Conservation (phyloP, 1,140 invertebrate species). For the Orussus abietinus region DNA sequence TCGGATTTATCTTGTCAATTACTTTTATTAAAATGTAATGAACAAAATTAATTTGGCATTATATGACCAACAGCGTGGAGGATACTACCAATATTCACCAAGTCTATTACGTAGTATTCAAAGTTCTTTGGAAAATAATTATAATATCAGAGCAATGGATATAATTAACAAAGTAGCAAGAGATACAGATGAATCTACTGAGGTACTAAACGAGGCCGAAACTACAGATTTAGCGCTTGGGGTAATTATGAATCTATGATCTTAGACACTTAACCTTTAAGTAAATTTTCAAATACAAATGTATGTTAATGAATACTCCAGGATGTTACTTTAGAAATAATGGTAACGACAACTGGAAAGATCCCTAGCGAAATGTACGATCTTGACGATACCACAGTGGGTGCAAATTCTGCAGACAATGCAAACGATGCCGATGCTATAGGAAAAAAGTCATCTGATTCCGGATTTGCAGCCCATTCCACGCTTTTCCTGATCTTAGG, state of each 20-base stretch:
- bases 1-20: too few species aligned
- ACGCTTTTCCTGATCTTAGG: slow-evolving; percentile 25
- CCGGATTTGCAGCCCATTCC: slow-evolving; percentile 9
- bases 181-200: slow-evolving; percentile 14
- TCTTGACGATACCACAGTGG: slow-evolving; percentile 19
- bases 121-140: not conserved
- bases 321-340: slow-evolving; percentile 30
- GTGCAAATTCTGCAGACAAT: not conserved
- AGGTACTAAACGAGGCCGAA: slow-evolving; percentile 23
- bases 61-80: not conserved
- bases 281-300: not conserved
- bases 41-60: not conserved
- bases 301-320: slow-evolving; percentile 9
- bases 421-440: slow-evolving; percentile 3
- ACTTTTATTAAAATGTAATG: slow-evolving; percentile 1
- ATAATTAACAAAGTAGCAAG: not conserved
- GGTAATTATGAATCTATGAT: slow-evolving; percentile 14
- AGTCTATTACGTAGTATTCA: not conserved
- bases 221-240: slow-evolving; percentile 26
- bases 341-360: slow-evolving; percentile 32
- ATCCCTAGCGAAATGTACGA: slow-evolving; percentile 32
- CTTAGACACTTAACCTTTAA: not conserved
- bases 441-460: not conserved
- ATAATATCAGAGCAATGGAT: too few species aligned
- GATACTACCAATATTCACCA: slow-evolving; percentile 1